These are phyloP conservation scores for Philopotamus ludificatus DNA, from an alignment of 1,140 invertebrate species.

Conservation along the genomic window DNA sequence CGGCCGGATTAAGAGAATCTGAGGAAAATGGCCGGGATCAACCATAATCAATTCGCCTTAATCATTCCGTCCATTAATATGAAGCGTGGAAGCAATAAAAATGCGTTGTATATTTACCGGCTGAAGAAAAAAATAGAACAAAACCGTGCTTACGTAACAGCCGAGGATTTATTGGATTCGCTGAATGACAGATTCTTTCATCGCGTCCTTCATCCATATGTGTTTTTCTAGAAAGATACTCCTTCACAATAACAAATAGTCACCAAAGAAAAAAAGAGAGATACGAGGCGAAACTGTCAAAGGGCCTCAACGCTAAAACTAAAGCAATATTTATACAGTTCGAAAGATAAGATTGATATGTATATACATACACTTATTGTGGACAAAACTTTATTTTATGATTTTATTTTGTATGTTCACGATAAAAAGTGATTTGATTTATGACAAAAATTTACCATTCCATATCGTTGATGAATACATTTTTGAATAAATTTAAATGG, in stretches of 20 bases:
- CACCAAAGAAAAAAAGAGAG: not conserved
- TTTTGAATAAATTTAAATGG: not conserved
- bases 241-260: slow-evolving; percentile 21
- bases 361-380: not conserved
- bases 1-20: slow-evolving; percentile 7
- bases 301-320: not conserved
- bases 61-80: slow-evolving; percentile 11
- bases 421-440: no score
- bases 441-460: not conserved
- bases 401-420: no score
- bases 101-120: not conserved
- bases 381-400: no score
- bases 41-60: slow-evolving; percentile 23
- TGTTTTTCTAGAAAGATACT: slow-evolving; percentile 9
- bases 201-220: slow-evolving; percentile 8
- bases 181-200: slow-evolving; percentile 39
- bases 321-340: slow-evolving; percentile 13
- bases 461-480: not conserved
- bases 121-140: not conserved
- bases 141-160: slow-evolving; percentile 19
- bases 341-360: not conserved
- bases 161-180: slow-evolving; percentile 39
- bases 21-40: slow-evolving; percentile 7
- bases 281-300: slow-evolving; percentile 8
- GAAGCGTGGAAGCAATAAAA: not conserved